Evolutionary conservation across 2,113 vertebrate species (phyloP), one percentile per base, ranked within the genome.

Genomic region (Marmota flaviventris): DNA sequence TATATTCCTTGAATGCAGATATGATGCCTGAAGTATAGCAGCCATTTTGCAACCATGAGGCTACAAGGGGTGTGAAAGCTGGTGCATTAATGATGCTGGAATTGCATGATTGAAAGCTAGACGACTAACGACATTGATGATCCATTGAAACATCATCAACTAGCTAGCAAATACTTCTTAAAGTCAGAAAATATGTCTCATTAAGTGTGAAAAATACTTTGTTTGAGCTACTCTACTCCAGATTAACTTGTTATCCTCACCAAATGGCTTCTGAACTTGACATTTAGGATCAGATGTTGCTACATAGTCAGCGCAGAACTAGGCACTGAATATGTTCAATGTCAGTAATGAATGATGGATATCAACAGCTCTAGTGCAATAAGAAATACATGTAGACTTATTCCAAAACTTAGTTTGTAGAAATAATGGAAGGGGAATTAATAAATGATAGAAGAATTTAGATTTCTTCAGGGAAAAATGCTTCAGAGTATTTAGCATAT

Each of bases 361-460:
- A 81, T 84, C 70, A 48, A 91, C 27, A 69, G 37, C 65, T 89
- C 22, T 61, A 51, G 84, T n/a, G 22, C 75, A 67, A 14, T 73
- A 79, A 92, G n/a, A 90, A 88, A 75, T 48, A 83, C 14, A 73
- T 7, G 9, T 17, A 77, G 42, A 79, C 70, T 77, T 89, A n/a
- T 93, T 91, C n/a, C 61, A 92, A 90, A 94, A 69, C 63, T 89
- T 65, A 67, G 72, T 91, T 89, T 94, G 27, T 81, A 94, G 58
- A 96, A 97, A 95, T 93, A 96, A 85, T 58, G 58, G 65, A 92
- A 96, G 63, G 13, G 39, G 81, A 95, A 91, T 96, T 95, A 97
- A 97, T 93, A 96, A 94, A 90, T 90, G 72, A 94, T 76, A 93
- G 85, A 27, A 58, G 89, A 95, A 89, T 85, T 94, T 84, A 96